These are phyloP conservation scores for Dromius quadrimaculatus DNA, from an alignment of 2,888 invertebrate genomes.

Conservation along the genomic window DNA sequence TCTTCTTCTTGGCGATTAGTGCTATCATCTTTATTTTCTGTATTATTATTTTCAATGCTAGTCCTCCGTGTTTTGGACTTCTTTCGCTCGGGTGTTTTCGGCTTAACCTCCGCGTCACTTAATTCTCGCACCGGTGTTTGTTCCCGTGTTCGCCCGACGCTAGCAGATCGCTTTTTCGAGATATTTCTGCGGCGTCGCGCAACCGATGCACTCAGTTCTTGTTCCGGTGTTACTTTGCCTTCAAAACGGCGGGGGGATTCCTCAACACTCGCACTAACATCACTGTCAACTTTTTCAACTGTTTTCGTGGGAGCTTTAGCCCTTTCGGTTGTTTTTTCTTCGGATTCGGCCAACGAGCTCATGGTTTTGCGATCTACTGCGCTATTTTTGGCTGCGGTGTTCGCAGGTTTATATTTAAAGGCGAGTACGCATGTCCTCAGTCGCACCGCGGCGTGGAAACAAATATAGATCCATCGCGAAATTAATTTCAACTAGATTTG, in stretches of 20 bases:
- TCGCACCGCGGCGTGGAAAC: constrained; percentile 42
- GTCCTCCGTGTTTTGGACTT: constrained; percentile 57
- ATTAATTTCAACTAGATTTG: constrained; percentile 13
- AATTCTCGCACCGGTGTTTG: constrained; percentile 73
- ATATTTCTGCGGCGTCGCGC: constrained; percentile 73
- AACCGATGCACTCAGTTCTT: constrained; percentile 69
- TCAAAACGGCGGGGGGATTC: constrained; percentile 57
- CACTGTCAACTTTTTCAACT: constrained; percentile 57
- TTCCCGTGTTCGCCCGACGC: constrained; percentile 71
- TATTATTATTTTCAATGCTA: constrained; percentile 55
- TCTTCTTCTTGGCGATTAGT: constrained; percentile 50
- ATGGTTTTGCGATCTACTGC: constrained; percentile 60
- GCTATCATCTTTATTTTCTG: constrained; percentile 47
- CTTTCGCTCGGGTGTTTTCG: constrained; percentile 63
- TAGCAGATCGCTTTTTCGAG: constrained; percentile 70
- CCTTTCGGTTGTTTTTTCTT: constrained; percentile 53
- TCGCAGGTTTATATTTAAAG: constrained; percentile 44
- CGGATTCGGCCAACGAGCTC: constrained; percentile 61
- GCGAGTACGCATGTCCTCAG: constrained; percentile 48
- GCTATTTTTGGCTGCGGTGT: constrained; percentile 49
- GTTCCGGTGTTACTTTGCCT: constrained; percentile 65
- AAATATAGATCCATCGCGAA: constrained; percentile 49
- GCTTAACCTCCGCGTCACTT: constrained; percentile 62
- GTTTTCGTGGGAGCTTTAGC: constrained; percentile 60
- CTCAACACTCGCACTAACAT: constrained; percentile 19